phyloP scores from a whole-genome alignment of 2,797 vertebrate species.

The Urocyon cinereoargenteus region DNA sequence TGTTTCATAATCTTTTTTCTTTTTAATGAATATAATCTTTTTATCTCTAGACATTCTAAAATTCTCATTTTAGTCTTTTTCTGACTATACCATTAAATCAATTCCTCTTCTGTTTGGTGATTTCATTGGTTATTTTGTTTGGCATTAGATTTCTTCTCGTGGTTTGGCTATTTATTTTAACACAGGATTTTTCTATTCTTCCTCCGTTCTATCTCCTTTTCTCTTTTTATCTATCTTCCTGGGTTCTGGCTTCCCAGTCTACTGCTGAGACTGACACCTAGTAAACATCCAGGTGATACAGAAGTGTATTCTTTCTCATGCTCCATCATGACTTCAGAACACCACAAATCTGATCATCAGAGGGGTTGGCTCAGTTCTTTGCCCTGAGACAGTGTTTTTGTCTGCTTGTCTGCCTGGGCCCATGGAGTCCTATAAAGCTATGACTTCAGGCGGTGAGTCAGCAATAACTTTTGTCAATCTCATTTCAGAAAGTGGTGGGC shows the following conservation, averaged over 20 bases:
- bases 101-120: not conserved
- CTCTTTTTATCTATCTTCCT: not conserved
- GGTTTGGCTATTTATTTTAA: not conserved
- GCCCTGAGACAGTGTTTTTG: not conserved
- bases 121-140: slow-evolving; percentile 3
- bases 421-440: slow-evolving; percentile 18
- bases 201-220: not conserved
- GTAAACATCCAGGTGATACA: not conserved
- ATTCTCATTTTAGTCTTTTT: slow-evolving; percentile 5
- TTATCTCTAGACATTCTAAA: not conserved
- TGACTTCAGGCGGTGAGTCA: slow-evolving; percentile 17
- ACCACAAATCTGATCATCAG: slow-evolving; percentile 48
- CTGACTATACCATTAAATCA: not conserved
- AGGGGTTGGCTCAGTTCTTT: slow-evolving; percentile 2
- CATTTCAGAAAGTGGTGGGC: not conserved
- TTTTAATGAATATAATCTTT: slow-evolving; percentile 17
- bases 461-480: not conserved
- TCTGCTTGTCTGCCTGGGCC: slow-evolving; percentile 6
- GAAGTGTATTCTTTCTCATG: not conserved
- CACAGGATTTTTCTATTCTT: not conserved
- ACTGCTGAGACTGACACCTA: not conserved
- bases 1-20: not conserved
- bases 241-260: not conserved
- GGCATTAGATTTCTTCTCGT: not conserved
- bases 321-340: slow-evolving; percentile 27